Conservation (phyloP, 2,797 vertebrate genomes). For the Taenioides sp. region DNA sequence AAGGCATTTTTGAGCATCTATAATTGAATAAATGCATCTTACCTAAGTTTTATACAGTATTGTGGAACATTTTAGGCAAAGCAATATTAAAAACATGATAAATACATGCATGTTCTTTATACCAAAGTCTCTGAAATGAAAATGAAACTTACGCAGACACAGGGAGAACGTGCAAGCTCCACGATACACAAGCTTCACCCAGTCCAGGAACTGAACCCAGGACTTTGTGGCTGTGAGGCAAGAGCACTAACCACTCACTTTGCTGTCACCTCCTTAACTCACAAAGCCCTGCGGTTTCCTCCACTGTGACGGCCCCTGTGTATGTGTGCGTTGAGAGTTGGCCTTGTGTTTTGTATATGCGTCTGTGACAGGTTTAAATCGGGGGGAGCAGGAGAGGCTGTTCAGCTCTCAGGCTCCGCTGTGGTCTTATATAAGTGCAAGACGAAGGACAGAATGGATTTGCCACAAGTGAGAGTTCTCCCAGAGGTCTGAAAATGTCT, state of each 20-base stretch:
- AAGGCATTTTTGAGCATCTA: too few species aligned
- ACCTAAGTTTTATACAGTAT: too few species aligned
- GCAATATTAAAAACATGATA: too few species aligned
- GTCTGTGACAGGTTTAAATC: conserved; percentile 12
- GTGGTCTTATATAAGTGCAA: conserved; percentile 50
- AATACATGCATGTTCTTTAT: too few species aligned
- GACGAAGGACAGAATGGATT: conserved; percentile 62
- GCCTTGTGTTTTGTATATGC: not conserved
- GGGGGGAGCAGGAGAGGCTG: conserved; percentile 46
- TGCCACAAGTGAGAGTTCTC: conserved; percentile 68
- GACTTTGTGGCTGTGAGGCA: not conserved
- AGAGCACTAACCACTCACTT: not conserved
- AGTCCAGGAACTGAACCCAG: not conserved
- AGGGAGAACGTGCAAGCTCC: too few species aligned
- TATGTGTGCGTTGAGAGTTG: not conserved
- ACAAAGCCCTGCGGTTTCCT: not conserved
- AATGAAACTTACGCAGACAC: too few species aligned
- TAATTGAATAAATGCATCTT: too few species aligned
- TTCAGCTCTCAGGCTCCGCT: conserved; percentile 56
- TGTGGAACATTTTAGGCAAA: too few species aligned
- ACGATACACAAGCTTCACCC: too few species aligned
- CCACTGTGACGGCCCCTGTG: not conserved
- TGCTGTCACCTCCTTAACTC: not conserved
- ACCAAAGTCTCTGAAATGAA: too few species aligned
- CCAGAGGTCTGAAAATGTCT: conserved; percentile 49